Percentiles rank a stretch among this genome's conserved stretches.
Conservation (phyloP, 1,140 invertebrate species). For the Polypedilum vanderplanki region DNA sequence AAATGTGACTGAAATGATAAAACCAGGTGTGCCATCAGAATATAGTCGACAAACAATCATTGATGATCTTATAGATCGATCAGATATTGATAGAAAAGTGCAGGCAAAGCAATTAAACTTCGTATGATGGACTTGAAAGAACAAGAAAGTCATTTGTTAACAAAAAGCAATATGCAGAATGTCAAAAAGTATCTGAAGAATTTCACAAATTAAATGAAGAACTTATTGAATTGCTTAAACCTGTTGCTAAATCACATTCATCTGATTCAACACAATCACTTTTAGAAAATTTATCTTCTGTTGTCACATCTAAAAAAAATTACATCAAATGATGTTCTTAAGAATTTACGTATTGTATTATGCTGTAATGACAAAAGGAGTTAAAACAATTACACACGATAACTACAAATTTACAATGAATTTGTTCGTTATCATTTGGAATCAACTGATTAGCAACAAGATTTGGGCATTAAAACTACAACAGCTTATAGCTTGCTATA, state of each 20-base stretch:
- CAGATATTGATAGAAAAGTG: no score
- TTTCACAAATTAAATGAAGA: no score
- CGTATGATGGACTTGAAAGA: neutral
- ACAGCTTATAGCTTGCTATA: constrained; percentile 40
- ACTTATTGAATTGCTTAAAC: no score
- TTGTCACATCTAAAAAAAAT: neutral
- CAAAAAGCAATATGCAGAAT: neutral
- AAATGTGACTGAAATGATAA: no score
- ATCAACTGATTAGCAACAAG: constrained; percentile 38
- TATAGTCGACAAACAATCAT: no score
- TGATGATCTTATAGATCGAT: no score
- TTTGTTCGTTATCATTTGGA: constrained; percentile 41
- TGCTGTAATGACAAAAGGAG: constrained; percentile 39
- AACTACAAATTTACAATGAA: constrained; percentile 41
- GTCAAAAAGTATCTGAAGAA: neutral
- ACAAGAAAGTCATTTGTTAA: neutral
- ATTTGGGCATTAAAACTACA: constrained; percentile 43
- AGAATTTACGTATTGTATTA: no score
- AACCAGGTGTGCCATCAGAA: no score
- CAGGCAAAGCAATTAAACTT: no score
- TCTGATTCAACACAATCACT: no score
- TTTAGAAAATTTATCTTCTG: neutral
- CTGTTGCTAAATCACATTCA: no score
- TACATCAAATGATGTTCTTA: no score
- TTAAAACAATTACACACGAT: constrained; percentile 36